Base-by-base conservation (phyloP, 2,888 invertebrate species). In the Pantelozetes paolii region DNA sequence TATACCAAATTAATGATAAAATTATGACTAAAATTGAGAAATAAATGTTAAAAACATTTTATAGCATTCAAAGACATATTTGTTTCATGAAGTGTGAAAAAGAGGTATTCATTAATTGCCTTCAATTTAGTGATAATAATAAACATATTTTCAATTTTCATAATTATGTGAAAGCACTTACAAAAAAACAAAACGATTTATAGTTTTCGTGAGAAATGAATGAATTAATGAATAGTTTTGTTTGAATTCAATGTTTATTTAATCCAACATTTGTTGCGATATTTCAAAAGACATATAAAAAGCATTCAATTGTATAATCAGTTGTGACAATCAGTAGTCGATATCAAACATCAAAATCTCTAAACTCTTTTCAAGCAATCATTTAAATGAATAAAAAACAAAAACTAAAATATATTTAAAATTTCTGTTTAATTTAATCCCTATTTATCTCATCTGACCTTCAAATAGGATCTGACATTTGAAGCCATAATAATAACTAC, bases 241-340 rank as follows among this genome's bases (percentile, higher is more conserved):
- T 45, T 45, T 15, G 11, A 45, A 45, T 45, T 45, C 11, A 45
- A 36, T 8, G 45, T 45, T 45, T 45, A 15, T 45, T 45, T 45
- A 13, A 45, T 8, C 15, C 6, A 15, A 15, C 45, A 45, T 9
- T 45, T 45, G 45, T 45, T 45, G n/a, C n/a, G n/a, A n/a, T n/a
- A n/a, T 15, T 45, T 15, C 2, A 45, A 45, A 45, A 45, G 2
- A 45, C 6, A 45, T 15, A 15, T 2, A 45, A 45, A 15, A 45
- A 15, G 6, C 45, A 20, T n/a, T 50, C 1, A 50, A 50, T 50
- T 20, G 50, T 59, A 30, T 59, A 30, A 59, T 59, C 59, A 59
- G 59, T 59, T 59, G 20, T 57, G 59, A 59, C 59, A 28, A 30
- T 59, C 59, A 59, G 59, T 59, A 1, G 26, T 9, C 28, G 13